Conservation (phyloP, 1,140 invertebrate species). For the Leptopilina clavipes region DNA sequence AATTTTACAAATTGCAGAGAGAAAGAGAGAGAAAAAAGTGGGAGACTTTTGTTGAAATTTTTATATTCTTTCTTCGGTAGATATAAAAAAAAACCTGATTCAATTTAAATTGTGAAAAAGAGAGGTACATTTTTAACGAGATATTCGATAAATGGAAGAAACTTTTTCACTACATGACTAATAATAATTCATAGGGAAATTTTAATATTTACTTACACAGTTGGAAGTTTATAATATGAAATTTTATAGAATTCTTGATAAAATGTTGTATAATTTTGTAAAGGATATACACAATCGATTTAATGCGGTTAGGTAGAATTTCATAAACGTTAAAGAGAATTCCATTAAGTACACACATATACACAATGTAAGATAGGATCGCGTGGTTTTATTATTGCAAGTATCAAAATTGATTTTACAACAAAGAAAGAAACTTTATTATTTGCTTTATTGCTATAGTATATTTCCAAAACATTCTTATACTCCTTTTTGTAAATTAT, state of each 20-base stretch:
- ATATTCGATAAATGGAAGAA: no score
- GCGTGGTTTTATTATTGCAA: neutral
- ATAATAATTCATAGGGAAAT: no score
- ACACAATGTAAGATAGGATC: neutral
- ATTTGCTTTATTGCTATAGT: no score
- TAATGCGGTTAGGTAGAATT: neutral
- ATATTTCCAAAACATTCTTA: no score
- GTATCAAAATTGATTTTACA: neutral
- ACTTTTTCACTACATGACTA: no score
- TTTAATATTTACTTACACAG: neutral
- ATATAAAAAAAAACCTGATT: neutral
- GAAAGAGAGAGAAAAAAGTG: neutral
- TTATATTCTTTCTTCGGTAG: neutral
- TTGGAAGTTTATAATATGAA: neutral
- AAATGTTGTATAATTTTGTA: neutral
- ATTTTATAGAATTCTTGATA: neutral
- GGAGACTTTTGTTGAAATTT: neutral
- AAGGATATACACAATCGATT: neutral
- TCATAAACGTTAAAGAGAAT: neutral
- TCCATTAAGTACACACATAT: neutral
- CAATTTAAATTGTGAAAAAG: neutral
- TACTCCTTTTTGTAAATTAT: no score
- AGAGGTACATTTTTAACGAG: no score
- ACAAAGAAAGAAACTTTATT: neutral
- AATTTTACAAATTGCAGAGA: neutral